These are phyloP conservation scores for Sinocyclocheilus anophthalmus DNA, from an alignment of 2,113 vertebrate genomes.

Conservation along the genomic window DNA sequence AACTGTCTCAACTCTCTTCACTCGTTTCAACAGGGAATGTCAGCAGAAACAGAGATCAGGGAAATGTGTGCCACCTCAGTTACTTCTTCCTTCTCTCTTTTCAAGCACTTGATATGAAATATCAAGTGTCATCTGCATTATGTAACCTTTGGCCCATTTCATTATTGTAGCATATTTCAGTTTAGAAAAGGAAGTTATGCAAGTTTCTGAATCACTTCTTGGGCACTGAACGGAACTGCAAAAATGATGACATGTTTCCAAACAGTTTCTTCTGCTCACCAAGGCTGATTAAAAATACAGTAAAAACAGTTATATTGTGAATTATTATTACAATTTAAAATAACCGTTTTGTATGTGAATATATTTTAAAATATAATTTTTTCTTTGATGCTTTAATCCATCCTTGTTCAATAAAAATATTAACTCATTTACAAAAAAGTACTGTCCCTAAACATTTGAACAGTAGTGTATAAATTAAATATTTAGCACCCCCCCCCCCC, in stretches of 20 bases:
- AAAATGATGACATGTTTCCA: neutral
- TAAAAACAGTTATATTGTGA: neutral
- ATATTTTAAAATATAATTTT: neutral
- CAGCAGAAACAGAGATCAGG: constrained; percentile 63
- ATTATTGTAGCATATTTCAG: neutral
- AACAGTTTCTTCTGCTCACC: neutral
- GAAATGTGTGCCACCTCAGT: constrained; percentile 49
- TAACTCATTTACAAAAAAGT: neutral
- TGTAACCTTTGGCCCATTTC: constrained; percentile 9
- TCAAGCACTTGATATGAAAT: constrained; percentile 13
- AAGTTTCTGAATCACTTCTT: neutral
- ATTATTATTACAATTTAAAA: neutral
- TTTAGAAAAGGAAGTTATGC: neutral
- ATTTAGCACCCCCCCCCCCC: too few relatives aligned
- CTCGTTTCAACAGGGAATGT: constrained; percentile 62
- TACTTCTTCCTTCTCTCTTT: constrained; percentile 17
- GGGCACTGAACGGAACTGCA: neutral
- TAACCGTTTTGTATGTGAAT: neutral
- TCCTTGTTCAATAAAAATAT: neutral
- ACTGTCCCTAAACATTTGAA: neutral
- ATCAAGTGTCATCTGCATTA: constrained; percentile 15
- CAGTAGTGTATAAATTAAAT: neutral
- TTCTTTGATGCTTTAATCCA: neutral
- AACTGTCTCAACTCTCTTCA: constrained; percentile 20
- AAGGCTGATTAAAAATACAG: neutral